phyloP scores from a whole-genome alignment of 2,888 invertebrate genomes.

The Torymus aiolomorphi region DNA sequence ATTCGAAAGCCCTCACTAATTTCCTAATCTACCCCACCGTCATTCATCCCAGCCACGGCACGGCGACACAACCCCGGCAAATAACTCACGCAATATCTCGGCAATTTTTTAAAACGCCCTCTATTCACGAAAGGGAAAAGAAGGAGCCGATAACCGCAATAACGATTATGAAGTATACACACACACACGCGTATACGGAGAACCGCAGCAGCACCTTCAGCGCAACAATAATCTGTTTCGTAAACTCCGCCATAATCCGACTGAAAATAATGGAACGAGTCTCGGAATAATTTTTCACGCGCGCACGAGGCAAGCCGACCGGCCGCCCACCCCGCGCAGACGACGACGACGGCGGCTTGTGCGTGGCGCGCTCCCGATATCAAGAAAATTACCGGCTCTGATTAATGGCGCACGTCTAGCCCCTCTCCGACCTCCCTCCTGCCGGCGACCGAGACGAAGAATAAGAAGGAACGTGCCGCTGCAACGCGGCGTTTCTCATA shows the following conservation, averaged over 20 bases:
- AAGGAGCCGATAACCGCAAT: conserved; percentile 17
- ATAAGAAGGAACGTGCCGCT: conserved; percentile 4
- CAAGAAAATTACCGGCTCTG: conserved; percentile 55
- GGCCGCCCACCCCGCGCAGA: too few species aligned
- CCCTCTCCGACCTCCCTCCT: neutral
- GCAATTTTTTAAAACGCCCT: conserved; percentile 18
- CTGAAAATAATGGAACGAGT: conserved; percentile 46
- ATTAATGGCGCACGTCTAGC: conserved; percentile 52
- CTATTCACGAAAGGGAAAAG: neutral
- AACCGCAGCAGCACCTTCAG: neutral
- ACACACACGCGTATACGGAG: neutral
- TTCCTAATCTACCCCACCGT: neutral
- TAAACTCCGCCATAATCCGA: conserved; percentile 47
- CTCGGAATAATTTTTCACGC: conserved; percentile 53
- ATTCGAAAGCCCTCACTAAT: neutral
- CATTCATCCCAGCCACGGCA: neutral
- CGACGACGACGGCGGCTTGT: neutral
- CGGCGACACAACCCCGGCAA: neutral
- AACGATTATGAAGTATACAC: conserved; percentile 23
- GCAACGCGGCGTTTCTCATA: conserved; percentile 25
- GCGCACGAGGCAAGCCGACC: too few species aligned
- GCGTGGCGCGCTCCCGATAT: conserved; percentile 44
- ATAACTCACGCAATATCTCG: neutral
- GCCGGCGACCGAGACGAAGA: neutral
- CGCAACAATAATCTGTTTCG: conserved; percentile 54